These are phyloP conservation scores for Lumbricus terrestris DNA, from an alignment of 2,888 invertebrate species.

Conservation along the genomic window DNA sequence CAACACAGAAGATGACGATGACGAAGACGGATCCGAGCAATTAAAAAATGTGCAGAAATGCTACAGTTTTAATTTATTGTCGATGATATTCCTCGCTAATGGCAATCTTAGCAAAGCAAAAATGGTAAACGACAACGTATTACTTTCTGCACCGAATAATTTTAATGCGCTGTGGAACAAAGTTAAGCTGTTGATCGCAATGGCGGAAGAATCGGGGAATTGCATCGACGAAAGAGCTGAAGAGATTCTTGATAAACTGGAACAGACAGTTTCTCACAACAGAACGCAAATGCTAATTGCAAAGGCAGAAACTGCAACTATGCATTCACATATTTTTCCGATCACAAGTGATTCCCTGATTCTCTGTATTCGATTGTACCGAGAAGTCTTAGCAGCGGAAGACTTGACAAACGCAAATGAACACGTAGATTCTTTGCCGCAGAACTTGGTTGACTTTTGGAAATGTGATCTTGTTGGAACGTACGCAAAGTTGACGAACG, in stretches of 20 bases:
- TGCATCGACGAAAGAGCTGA: too few relatives aligned
- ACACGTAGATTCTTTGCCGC: background rate
- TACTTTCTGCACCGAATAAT: background rate
- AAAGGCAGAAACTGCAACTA: too few relatives aligned
- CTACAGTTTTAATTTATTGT: too few relatives aligned
- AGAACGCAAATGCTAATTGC: background rate
- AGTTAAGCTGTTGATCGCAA: background rate
- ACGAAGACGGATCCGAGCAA: too few relatives aligned
- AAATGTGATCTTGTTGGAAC: background rate
- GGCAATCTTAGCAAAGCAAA: background rate
- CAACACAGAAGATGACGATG: too few relatives aligned
- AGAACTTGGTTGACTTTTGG: background rate
- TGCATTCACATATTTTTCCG: too few relatives aligned
- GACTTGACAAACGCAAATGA: background rate
- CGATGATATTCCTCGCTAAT: too few relatives aligned
- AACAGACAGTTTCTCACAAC: background rate
- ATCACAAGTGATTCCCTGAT: too few relatives aligned
- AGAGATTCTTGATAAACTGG: background rate
- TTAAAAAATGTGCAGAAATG: too few relatives aligned
- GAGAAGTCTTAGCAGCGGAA: too few relatives aligned
- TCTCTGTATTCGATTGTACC: too few relatives aligned
- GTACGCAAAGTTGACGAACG: background rate
- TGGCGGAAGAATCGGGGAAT: background rate
- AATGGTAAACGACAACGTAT: background rate
- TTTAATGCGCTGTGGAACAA: conserved; percentile 9